Base-by-base conservation (phyloP, 2,888 invertebrate species). In the Hypomecis punctinalis region DNA sequence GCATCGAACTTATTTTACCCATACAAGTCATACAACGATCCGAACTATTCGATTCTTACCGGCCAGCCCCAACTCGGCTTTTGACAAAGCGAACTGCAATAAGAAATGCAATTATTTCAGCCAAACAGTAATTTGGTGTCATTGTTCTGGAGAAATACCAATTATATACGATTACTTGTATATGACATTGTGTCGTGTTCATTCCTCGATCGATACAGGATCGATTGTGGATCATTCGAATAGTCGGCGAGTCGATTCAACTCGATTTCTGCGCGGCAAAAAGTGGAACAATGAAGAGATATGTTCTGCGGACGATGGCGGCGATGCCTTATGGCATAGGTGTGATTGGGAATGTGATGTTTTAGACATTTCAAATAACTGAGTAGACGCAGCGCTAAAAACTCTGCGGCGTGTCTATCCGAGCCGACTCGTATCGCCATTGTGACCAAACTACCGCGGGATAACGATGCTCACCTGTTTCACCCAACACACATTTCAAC, bases 101-200 rank as follows among this genome's bases (percentile, higher is more conserved):
- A 89, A 89, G 85, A 82, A 83, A 83, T 76, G 86, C 85, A 91
- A 93, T 92, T 92, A 91, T 91, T 91, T 88, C 85, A 87, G 78
- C 83, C 89, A 89, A 87, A 84, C 85, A 86, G 90, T 88, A 91
- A 92, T 92, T 91, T 91, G 76, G 82, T 80, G 84, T 90, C 91
- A 91, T 92, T 92, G 92, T 93, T 92, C 92, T 89, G 84, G 80
- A 89, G 91, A 91, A 92, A 90, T 86, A 85, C 89, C 91, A 92
- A 93, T 93, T 93, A 93, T 90, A 90, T 91, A 91, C 91, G 91
- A 93, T 92, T 93, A 92, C 90, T 80, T 79, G 88, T 90, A 90
- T 91, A 90, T 89, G 90, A 91, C 91, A 91, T 84, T 89, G 90
- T 90, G 84, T 83, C 74, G 76, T 63, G 67, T 82, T 77, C 88